phyloP scores from a whole-genome alignment of 2,888 invertebrate genomes.

The Beris chalybata region DNA sequence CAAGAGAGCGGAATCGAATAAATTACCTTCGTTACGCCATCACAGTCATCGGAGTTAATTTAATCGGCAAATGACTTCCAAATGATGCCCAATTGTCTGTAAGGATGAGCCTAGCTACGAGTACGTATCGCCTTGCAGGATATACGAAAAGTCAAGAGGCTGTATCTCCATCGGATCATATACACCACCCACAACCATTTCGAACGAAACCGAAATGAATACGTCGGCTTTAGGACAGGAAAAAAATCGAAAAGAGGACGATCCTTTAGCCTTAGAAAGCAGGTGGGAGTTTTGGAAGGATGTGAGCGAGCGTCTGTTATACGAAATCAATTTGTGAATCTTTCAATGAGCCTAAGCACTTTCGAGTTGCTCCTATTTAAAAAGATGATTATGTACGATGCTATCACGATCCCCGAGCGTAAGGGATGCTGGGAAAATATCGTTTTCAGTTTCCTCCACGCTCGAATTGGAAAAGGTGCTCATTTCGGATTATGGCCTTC shows the following conservation, averaged over 20 bases:
- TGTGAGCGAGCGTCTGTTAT: not conserved
- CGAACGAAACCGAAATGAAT: not conserved
- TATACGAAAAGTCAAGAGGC: not conserved
- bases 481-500: constrained; percentile 8
- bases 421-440: constrained; percentile 14
- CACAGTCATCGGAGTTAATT: constrained; percentile 36
- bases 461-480: constrained; percentile 13
- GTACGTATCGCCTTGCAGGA: not conserved
- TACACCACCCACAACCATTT: not conserved
- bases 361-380: not conserved
- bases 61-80: constrained; percentile 38
- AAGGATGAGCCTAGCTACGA: constrained; percentile 35
- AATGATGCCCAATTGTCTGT: constrained; percentile 39
- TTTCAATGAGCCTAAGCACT: not conserved
- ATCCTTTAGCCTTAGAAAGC: not conserved
- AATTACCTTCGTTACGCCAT: constrained; percentile 30
- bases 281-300: no score
- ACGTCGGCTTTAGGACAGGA: not conserved
- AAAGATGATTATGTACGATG: constrained; percentile 2
- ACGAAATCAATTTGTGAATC: constrained; percentile 13
- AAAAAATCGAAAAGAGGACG: constrained; percentile 4
- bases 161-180: not conserved
- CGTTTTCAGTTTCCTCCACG: constrained; percentile 18
- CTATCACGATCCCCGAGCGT: constrained; percentile 8
- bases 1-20: constrained; percentile 24